Evolutionary conservation across 2,888 invertebrate species (phyloP).

Genomic region (Eudasyphora cyanicolor): DNA sequence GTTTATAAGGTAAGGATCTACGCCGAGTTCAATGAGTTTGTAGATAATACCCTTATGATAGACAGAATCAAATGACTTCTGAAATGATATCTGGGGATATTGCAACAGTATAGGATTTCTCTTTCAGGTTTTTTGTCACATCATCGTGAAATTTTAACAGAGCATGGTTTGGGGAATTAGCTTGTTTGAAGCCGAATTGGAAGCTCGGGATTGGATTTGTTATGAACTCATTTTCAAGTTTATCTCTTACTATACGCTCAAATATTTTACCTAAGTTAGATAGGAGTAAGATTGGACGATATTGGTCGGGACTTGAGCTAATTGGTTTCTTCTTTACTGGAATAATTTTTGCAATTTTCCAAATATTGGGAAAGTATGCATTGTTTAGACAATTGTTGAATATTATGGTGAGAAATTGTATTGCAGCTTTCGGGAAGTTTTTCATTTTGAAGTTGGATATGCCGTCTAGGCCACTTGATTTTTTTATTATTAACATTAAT

Average conservation of each 20-base stretch:
- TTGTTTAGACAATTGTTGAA: too few relatives aligned
- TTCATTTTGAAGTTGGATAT: constrained; percentile 29
- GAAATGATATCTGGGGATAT: neutral
- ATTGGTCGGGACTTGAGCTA: neutral
- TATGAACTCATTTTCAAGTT: neutral
- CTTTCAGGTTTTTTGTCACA: too few relatives aligned
- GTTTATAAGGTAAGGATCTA: neutral
- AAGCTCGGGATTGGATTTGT: neutral
- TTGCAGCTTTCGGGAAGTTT: too few relatives aligned
- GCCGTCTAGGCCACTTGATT: constrained; percentile 10
- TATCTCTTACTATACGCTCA: neutral
- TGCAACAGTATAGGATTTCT: too few relatives aligned
- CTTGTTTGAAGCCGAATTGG: constrained; percentile 3
- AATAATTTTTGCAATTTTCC: too few relatives aligned
- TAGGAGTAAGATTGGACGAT: constrained; percentile 16
- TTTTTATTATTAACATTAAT: neutral
- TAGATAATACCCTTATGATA: too few relatives aligned
- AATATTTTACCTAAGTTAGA: constrained; percentile 30
- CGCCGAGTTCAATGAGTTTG: too few relatives aligned
- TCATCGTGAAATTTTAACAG: too few relatives aligned
- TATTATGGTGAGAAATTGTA: too few relatives aligned
- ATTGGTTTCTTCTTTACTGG: constrained; percentile 23
- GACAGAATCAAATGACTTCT: constrained; percentile 22
- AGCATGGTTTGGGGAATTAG: too few relatives aligned
- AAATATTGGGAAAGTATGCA: too few relatives aligned